Evolutionary conservation across 2,888 invertebrate genomes (phyloP).

Genomic region (Vesta saturnalis): DNA sequence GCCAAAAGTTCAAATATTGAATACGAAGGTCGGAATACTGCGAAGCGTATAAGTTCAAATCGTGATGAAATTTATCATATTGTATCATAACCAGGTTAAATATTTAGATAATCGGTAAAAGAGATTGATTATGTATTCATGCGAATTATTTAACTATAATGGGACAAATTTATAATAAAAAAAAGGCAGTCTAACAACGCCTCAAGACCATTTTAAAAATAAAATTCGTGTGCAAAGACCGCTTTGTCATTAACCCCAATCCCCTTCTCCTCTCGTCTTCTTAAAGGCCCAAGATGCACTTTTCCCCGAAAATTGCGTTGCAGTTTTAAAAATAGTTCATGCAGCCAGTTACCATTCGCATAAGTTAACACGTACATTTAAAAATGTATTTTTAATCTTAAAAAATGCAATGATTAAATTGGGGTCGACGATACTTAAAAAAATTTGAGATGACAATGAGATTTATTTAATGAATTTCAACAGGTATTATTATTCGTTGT

Average conservation of each 20-base stretch:
- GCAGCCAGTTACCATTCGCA: slow-evolving; percentile 26
- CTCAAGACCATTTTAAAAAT: slow-evolving; percentile 41
- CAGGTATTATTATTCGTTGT: no score
- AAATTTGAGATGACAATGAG: neutral
- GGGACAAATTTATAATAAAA: no score
- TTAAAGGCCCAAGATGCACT: slow-evolving; percentile 31
- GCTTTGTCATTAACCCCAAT: slow-evolving; percentile 46
- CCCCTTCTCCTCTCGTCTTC: slow-evolving; percentile 28
- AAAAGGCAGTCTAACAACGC: slow-evolving; percentile 6
- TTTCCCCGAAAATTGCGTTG: slow-evolving; percentile 46
- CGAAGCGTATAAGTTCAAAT: neutral
- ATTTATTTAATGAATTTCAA: no score
- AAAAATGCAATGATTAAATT: slow-evolving; percentile 16
- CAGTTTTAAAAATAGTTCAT: slow-evolving; percentile 46
- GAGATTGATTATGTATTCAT: neutral
- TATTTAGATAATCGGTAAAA: neutral
- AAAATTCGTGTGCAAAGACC: slow-evolving; percentile 38
- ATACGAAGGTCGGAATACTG: neutral
- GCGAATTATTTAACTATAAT: no score
- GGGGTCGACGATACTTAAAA: slow-evolving; percentile 8
- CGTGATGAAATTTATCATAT: neutral
- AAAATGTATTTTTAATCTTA: slow-evolving; percentile 26
- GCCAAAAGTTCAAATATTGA: neutral
- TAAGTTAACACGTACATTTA: slow-evolving; percentile 21
- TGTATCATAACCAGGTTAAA: neutral